Evolutionary conservation across 2,113 vertebrate species (phyloP).

Genomic region (Tychaedon coryphoeus): DNA sequence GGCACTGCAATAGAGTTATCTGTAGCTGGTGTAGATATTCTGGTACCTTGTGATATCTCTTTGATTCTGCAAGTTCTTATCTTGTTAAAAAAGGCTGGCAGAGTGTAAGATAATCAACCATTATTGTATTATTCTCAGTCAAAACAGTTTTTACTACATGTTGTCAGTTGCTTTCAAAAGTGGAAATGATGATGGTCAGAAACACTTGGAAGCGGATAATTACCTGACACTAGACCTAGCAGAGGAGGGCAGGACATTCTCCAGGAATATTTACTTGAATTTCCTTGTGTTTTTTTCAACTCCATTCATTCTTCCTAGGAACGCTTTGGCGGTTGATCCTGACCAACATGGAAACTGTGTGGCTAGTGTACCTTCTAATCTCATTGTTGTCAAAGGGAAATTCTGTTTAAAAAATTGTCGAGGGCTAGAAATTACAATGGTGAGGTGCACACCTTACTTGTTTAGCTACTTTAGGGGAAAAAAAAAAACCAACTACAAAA

Average conservation of each 20-base stretch:
- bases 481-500: neutral
- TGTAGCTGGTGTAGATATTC: neutral
- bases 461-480: neutral
- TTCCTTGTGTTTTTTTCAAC: neutral
- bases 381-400: neutral
- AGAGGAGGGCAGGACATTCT: neutral
- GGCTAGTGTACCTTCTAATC: neutral
- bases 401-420: neutral
- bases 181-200: neutral
- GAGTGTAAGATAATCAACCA: neutral
- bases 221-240: neutral
- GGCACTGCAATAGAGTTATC: neutral
- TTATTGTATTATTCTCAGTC: neutral
- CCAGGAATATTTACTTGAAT: neutral
- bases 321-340: neutral
- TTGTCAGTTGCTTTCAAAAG: neutral
- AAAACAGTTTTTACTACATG: neutral
- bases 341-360: neutral
- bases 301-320: neutral
- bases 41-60: neutral
- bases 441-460: neutral
- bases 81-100: neutral
- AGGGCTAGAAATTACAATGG: neutral
- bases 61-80: neutral
- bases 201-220: neutral